Base-by-base conservation (phyloP, 2,113 vertebrate genomes). In the Perognathus longimembris region DNA sequence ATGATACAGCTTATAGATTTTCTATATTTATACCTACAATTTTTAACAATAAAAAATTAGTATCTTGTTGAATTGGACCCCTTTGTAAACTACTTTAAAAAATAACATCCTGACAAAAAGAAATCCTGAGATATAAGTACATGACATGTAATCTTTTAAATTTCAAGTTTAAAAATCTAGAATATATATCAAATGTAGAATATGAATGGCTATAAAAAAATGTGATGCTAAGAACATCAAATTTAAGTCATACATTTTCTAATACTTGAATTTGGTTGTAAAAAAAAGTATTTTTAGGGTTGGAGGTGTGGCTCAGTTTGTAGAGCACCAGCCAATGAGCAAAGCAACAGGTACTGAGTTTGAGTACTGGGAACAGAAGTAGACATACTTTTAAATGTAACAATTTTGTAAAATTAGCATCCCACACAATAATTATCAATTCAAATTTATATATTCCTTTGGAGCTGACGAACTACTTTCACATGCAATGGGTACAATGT, bases 371-470 rank as follows among this genome's bases (percentile, higher is more conserved):
- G 28, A 66, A 28, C 64, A 81, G 15, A 54, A 54, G 4, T 32
- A 66, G 36, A 81, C 64, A 32, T 64, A n/a, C 21, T 67, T 67
- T 82, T 67, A 83, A 83, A 34, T 83, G 21, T 82, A 45, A 45
- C n/a, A 36, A 70, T 28, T 79, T 78, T 76, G 28, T 76, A 75
- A 76, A 54, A 82, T 76, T 26, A 93, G 73, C 36, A 89, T 26
- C 32, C 40, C 67, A 92, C 61, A 87, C 89, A 85, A 80, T 45
- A 87, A n/a, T 91, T 87, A 71, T 61, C 24, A 89, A 26, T 10
- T 45, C 75, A 80, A 15, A 77, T 34, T 61, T 92, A 38, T 50
- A 70, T 7, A 69, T 14, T 30, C 76, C 30, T 85, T n/a, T 76
- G 11, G 93, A 76, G 54, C 2, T 71, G 34, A 91, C 40, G 80